Conservation (phyloP, 2,113 vertebrate species). For the Sorex fumeus region DNA sequence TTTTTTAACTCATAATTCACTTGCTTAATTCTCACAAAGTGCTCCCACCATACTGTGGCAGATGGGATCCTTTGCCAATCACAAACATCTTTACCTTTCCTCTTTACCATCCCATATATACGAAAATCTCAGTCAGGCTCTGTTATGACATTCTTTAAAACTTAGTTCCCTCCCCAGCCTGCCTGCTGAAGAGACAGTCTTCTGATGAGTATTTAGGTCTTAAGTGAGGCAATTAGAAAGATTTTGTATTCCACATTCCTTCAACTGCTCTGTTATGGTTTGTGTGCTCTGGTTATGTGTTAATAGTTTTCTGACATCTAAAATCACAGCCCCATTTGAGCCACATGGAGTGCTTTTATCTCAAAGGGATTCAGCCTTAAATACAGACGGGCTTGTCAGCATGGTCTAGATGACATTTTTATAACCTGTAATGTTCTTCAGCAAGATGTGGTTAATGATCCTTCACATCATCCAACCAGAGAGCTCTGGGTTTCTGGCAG, state of each 20-base stretch:
- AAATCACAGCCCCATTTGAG: conserved; percentile 79
- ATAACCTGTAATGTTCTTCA: conserved; percentile 84
- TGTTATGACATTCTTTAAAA: conserved; percentile 5
- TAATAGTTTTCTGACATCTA: conserved; percentile 79
- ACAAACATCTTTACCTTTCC: not conserved
- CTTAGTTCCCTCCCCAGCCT: not conserved
- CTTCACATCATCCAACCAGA: conserved; percentile 74
- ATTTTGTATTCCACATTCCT: conserved; percentile 58
- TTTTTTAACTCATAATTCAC: not conserved
- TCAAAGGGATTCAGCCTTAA: conserved; percentile 83
- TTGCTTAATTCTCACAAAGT: conserved; percentile 22
- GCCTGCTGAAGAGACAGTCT: not conserved
- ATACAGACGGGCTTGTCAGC: conserved; percentile 81
- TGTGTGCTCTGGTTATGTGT: conserved; percentile 65
- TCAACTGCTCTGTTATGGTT: conserved; percentile 18
- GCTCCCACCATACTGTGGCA: not conserved
- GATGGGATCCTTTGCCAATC: not conserved
- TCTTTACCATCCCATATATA: not conserved
- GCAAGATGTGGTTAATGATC: conserved; percentile 84
- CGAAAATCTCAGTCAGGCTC: not conserved
- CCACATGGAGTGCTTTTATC: conserved; percentile 77
- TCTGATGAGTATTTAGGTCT: conserved; percentile 42
- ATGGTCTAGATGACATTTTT: conserved; percentile 84
- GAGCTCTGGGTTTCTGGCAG: conserved; percentile 46
- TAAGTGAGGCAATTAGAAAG: conserved; percentile 31